These are phyloP conservation scores for Sebastes trivittatus DNA, from an alignment of 2,797 vertebrate species.

Conservation along the genomic window DNA sequence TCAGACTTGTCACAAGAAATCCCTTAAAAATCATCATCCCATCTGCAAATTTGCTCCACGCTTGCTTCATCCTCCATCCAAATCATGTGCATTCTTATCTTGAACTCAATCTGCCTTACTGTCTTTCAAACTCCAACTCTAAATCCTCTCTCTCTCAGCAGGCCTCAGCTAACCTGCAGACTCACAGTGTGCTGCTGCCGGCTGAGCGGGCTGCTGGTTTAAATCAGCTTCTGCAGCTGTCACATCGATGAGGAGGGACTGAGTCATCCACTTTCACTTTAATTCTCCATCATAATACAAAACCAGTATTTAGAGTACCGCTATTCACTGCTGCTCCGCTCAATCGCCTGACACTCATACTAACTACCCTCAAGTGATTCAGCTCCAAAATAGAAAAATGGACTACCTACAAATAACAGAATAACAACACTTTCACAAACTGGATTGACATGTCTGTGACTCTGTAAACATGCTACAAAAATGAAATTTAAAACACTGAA, in stretches of 20 bases:
- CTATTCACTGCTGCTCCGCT: not conserved
- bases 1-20: not conserved
- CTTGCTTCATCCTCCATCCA: not conserved
- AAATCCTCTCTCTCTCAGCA: not conserved
- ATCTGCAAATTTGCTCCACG: not conserved
- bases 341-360: not conserved
- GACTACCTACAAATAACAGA: not conserved
- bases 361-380: not conserved
- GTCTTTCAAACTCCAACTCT: not conserved
- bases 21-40: not conserved
- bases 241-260: not conserved
- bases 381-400: not conserved
- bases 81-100: not conserved
- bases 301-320: not conserved
- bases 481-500: not conserved
- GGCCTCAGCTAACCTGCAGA: conserved; percentile 2
- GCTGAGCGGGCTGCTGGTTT: conserved; percentile 9
- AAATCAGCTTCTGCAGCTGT: not conserved
- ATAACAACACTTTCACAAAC: not conserved
- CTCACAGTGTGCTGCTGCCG: not conserved
- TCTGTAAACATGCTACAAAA: not conserved
- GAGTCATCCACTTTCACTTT: conserved; percentile 3
- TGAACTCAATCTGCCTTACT: not conserved
- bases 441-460: not conserved
- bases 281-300: not conserved